phyloP scores from a whole-genome alignment of 2,113 vertebrate genomes.

The Phainopepla nitens region DNA sequence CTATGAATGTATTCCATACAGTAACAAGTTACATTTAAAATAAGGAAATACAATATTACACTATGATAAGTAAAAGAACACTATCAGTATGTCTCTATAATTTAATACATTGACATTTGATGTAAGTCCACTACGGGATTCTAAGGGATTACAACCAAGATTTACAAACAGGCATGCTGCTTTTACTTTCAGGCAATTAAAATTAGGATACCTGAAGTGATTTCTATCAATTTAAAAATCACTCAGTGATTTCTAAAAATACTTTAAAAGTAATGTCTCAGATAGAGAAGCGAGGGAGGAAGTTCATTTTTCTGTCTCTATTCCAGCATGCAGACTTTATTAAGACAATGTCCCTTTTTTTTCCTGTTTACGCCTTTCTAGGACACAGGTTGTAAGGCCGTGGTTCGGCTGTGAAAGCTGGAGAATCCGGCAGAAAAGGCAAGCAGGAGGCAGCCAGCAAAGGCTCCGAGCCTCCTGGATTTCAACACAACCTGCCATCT shows the following conservation, averaged over 20 bases:
- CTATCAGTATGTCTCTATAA: neutral
- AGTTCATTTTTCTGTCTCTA: neutral
- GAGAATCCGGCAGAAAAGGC: neutral
- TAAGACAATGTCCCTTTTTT: neutral
- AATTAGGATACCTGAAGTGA: neutral
- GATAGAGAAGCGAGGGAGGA: neutral
- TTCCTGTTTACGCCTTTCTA: neutral
- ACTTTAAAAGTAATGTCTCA: neutral
- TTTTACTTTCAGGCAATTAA: neutral
- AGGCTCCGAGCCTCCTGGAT: neutral
- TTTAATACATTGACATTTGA: neutral
- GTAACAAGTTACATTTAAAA: neutral
- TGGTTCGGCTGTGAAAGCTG: neutral
- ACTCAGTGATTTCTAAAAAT: neutral
- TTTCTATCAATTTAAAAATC: neutral
- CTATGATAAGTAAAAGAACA: neutral
- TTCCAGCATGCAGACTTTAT: neutral
- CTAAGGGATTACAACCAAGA: neutral
- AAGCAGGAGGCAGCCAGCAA: neutral
- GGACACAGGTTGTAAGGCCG: neutral
- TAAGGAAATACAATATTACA: neutral
- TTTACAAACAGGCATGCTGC: neutral
- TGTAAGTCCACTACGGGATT: neutral
- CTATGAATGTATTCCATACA: neutral
- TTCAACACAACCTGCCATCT: neutral